phyloP scores from a whole-genome alignment of 2,113 vertebrate genomes.

The Apteryx mantelli region DNA sequence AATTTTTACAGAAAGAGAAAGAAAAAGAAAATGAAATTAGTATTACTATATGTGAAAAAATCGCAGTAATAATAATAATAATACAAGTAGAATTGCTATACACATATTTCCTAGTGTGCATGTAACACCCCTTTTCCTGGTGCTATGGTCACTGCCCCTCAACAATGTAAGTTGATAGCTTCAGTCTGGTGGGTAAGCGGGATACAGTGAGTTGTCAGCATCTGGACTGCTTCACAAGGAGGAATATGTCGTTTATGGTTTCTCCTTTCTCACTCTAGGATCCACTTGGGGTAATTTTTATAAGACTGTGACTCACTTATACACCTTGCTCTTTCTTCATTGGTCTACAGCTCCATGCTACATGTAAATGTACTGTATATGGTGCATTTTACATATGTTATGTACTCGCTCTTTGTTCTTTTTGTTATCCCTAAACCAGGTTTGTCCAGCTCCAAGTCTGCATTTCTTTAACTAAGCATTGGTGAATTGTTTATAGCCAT shows the following conservation, averaged over 20 bases:
- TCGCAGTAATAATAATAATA: not conserved
- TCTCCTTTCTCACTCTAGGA: not conserved
- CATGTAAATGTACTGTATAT: not conserved
- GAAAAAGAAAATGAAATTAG: not conserved
- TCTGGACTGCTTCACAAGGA: not conserved
- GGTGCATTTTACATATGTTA: not conserved
- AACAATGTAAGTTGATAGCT: not conserved
- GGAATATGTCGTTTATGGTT: not conserved
- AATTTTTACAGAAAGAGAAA: not conserved
- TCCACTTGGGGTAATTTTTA: not conserved
- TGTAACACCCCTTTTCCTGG: not conserved
- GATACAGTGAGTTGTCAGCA: not conserved
- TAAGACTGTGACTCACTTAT: not conserved
- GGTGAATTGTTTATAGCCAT: not conserved
- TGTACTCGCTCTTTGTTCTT: not conserved
- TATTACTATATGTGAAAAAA: not conserved
- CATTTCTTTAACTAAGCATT: not conserved
- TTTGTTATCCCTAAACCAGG: not conserved
- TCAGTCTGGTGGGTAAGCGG: not conserved
- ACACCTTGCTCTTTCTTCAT: not conserved
- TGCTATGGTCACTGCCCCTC: not conserved
- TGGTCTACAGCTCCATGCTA: not conserved
- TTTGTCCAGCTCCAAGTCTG: not conserved
- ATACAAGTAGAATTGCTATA: not conserved
- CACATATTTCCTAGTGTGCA: not conserved